Conservation (phyloP, 1,140 invertebrate species). For the Dreissena rostriformis region DNA sequence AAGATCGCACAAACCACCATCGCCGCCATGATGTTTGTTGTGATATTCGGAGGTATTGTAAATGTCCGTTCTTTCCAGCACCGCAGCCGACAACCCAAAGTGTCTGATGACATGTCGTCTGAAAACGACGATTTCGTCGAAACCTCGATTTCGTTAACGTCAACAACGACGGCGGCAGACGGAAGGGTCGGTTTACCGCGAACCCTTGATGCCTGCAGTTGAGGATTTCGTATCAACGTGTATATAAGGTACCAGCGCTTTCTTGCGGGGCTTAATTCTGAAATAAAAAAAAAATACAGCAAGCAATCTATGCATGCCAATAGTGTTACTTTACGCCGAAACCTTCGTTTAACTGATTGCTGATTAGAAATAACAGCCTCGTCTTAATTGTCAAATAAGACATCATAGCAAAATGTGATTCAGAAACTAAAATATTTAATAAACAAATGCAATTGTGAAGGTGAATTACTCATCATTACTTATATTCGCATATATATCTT, state of each 20-base stretch:
- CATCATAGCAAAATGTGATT: not conserved
- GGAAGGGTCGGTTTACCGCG: not conserved
- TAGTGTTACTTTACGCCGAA: not conserved
- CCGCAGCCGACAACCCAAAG: not conserved
- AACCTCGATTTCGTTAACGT: not conserved
- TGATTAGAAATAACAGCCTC: not conserved
- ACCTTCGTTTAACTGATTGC: slow-evolving; percentile 8
- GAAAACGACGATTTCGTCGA: not conserved
- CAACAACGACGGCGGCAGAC: not conserved
- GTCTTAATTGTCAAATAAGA: not conserved
- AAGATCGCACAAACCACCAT: slow-evolving; percentile 16
- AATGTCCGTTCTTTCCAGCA: slow-evolving; percentile 24
- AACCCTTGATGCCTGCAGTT: slow-evolving; percentile 40
- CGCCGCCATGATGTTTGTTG: slow-evolving; percentile 18
- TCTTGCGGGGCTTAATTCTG: slow-evolving; percentile 13
- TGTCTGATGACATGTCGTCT: slow-evolving; percentile 2
- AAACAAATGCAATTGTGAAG: no score
- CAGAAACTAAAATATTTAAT: no score
- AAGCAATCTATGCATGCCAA: slow-evolving; percentile 1
- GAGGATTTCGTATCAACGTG: slow-evolving; percentile 58
- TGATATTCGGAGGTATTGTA: slow-evolving; percentile 28
- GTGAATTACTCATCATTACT: no score
- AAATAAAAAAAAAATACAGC: not conserved
- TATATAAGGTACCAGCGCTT: slow-evolving; percentile 59
- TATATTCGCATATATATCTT: not conserved